Conservation (phyloP, 92 coral and sea anemone genomes). For the Zoanthus sansibaricus region DNA sequence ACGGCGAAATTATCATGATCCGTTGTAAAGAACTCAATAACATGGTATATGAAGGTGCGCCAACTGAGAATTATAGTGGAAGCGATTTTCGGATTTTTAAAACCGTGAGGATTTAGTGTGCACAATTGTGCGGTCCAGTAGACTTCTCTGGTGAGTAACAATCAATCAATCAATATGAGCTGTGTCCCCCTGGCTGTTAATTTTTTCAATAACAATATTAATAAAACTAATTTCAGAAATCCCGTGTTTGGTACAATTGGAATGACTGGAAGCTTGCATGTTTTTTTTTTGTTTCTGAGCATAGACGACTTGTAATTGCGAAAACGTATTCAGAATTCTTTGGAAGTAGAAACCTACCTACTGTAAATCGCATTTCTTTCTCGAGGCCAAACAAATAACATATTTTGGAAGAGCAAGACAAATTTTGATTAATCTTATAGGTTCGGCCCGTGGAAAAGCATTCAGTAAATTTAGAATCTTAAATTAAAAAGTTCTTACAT, state of each 20-base stretch:
- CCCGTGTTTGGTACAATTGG: too few relatives aligned
- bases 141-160: background rate
- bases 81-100: too few relatives aligned
- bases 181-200: too few relatives aligned
- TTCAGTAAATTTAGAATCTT: constrained; percentile 22
- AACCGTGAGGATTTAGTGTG: background rate
- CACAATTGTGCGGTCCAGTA: background rate
- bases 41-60: too few relatives aligned
- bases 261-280: background rate
- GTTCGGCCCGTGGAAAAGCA: constrained; percentile 24
- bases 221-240: too few relatives aligned
- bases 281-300: background rate
- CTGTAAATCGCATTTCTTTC: background rate
- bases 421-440: background rate
- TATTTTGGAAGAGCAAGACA: background rate
- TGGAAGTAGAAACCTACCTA: background rate
- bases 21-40: too few relatives aligned
- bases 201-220: too few relatives aligned
- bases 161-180: background rate
- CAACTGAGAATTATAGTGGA: too few relatives aligned
- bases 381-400: background rate
- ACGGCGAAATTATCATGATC: too few relatives aligned
- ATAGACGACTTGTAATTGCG: background rate
- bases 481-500: constrained; percentile 22
- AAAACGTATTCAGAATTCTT: background rate